Base-by-base conservation (phyloP, 2,797 vertebrate genomes). In the Etheostoma perlongum region DNA sequence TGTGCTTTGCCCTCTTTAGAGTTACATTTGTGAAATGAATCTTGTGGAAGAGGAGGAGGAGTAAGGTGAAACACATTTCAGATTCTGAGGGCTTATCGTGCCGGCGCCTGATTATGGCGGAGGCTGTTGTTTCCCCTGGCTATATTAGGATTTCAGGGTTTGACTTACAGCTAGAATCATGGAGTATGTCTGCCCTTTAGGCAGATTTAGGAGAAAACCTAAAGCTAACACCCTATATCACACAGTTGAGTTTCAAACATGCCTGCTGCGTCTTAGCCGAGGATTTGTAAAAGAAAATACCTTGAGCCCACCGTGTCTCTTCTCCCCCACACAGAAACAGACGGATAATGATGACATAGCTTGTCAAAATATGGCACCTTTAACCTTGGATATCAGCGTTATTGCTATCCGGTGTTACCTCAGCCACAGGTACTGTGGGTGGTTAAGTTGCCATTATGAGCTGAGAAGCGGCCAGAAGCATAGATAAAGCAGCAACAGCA, bases 331-430 rank as follows among this genome's bases (percentile, higher is more conserved):
- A 78, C 52, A 75, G 59, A 85, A 81, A 68, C 76, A 62, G 70
- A 71, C 76, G 59, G 86, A 81, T 91, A 88, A 92, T 89, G 86
- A 92, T 89, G 90, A 90, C 85, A 88, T 66, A 77, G 83, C 87
- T 87, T 87, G 92, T 93, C 86, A 89, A 75, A 91, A 86, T 81
- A 62, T 73, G 84, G 63, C 89, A 86, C 91, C 87, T 91, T 91
- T 92, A 86, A 90, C 91, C 91, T 89, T 0, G 42, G 70, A 83
- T 89, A 87, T 86, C 83, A 75, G 78, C 25, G 42, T 79, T 89
- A 88, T 87, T 89, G 84, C 85, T 86, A 85, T 77, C 63, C 48
- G 55, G 76, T 73, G 83, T 76, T 89, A 68, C 54, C 76, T 68
- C 76, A 16, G 83, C 85, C 75, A 79, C 76, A 80, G 85, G 89